A percentile compares a stretch with the other conserved stretches of the same genome.
phyloP scores from a whole-genome alignment of 1,140 invertebrate species.

The Drosophila kanapiae region DNA sequence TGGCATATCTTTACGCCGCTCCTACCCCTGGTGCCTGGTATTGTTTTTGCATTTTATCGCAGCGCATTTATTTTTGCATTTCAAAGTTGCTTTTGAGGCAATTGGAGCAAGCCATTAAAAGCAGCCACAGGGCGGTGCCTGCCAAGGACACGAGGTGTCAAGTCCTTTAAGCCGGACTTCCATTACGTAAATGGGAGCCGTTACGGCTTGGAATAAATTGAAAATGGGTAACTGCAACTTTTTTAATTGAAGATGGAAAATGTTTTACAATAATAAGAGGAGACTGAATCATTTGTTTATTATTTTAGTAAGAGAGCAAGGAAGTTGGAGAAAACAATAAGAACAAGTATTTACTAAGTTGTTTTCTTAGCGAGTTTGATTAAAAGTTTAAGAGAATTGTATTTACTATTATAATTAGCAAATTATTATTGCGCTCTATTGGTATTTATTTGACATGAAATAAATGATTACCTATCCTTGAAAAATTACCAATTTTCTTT shows the following conservation, averaged over 20 bases:
- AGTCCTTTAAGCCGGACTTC: conserved; percentile 32
- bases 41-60: conserved; percentile 83
- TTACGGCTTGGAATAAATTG: conserved; percentile 23
- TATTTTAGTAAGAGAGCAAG: background rate
- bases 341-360: background rate
- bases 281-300: background rate
- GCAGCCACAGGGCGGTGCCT: conserved; percentile 39
- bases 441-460: too few species aligned
- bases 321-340: background rate
- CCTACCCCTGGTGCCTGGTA: conserved; percentile 33
- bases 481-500: too few species aligned
- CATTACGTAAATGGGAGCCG: conserved; percentile 27
- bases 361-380: background rate
- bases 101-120: conserved; percentile 59
- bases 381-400: background rate
- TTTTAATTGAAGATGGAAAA: conserved; percentile 18
- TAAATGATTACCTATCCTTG: too few species aligned
- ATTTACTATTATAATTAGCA: too few species aligned
- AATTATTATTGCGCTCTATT: too few species aligned
- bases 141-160: conserved; percentile 43
- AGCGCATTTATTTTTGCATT: conserved; percentile 82
- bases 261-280: conserved; percentile 12
- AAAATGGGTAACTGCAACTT: conserved; percentile 8
- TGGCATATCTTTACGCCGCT: conserved; percentile 25
- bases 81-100: conserved; percentile 66